Conservation (phyloP, 2,797 vertebrate species). For the Epinephelus coioides region DNA sequence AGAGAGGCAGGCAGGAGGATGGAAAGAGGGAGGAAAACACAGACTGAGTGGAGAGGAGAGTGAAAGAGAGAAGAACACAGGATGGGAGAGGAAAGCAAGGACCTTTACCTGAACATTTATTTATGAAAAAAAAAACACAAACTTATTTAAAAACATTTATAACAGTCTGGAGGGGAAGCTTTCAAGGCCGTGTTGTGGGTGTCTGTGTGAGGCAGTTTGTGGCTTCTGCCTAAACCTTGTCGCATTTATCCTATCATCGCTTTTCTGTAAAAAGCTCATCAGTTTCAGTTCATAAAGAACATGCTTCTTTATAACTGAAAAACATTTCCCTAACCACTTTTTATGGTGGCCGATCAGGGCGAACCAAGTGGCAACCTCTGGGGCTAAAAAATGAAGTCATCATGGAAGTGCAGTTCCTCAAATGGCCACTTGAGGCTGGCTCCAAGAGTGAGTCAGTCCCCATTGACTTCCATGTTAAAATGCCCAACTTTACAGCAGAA, state of each 20-base stretch:
- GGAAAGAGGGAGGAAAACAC: neutral
- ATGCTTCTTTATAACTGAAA: neutral
- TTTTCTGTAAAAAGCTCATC: neutral
- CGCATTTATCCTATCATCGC: neutral
- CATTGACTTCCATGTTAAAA: too few species aligned
- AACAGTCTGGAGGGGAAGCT: neutral
- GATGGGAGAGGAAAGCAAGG: neutral
- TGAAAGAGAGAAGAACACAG: slow-evolving; percentile 11
- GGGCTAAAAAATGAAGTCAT: too few species aligned
- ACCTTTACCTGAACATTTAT: neutral
- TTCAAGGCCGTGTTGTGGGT: neutral
- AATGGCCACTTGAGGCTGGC: too few species aligned
- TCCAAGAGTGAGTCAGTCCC: too few species aligned
- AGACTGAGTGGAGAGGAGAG: neutral
- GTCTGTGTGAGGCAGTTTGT: neutral
- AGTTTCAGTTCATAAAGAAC: neutral
- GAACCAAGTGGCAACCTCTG: too few species aligned
- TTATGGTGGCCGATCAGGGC: too few species aligned
- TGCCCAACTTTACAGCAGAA: too few species aligned
- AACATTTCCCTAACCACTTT: neutral
- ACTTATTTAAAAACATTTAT: neutral
- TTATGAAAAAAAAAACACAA: neutral
- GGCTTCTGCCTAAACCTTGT: neutral
- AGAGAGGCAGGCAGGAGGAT: slow-evolving; percentile 14
- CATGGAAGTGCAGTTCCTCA: too few species aligned